Percentiles rank a stretch among this genome's conserved stretches.
phyloP scores from a whole-genome alignment of 64 coral and sea anemone species.

The Stichodactyla helianthus region DNA sequence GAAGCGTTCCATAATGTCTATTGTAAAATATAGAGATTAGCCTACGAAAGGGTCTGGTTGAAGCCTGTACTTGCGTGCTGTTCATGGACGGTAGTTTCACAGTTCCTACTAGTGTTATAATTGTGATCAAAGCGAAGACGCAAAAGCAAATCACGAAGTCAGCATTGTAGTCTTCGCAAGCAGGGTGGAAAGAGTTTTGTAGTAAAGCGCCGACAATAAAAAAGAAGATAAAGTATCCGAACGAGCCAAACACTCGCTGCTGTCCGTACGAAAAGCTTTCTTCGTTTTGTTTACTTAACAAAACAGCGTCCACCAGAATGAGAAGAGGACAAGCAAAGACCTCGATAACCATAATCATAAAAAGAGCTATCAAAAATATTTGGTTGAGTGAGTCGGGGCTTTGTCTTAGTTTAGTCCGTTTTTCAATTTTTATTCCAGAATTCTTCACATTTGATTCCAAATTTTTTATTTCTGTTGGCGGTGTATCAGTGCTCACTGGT shows the following conservation, averaged over 20 bases:
- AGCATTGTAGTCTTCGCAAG: conserved; percentile 63
- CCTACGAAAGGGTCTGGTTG: conserved; percentile 24
- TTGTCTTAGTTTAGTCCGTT: conserved; percentile 54
- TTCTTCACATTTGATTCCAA: neutral
- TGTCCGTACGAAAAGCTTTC: conserved; percentile 58
- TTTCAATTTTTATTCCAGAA: conserved; percentile 38
- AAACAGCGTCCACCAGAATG: conserved; percentile 57
- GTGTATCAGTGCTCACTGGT: neutral
- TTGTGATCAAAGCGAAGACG: conserved; percentile 72
- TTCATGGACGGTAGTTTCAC: conserved; percentile 48
- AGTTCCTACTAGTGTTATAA: conserved; percentile 52
- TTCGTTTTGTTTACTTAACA: conserved; percentile 70
- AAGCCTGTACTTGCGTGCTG: conserved; percentile 14
- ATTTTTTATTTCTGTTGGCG: neutral
- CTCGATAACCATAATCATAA: conserved; percentile 51
- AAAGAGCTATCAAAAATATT: conserved; percentile 67
- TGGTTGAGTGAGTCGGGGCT: conserved; percentile 38
- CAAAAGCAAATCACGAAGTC: conserved; percentile 86
- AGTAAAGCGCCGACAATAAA: conserved; percentile 54
- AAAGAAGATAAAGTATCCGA: conserved; percentile 55
- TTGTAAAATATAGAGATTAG: conserved; percentile 52
- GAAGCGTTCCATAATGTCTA: conserved; percentile 53
- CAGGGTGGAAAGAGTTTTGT: conserved; percentile 47
- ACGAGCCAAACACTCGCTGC: conserved; percentile 66
- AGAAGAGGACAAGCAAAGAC: conserved; percentile 59